Evolutionary conservation across 2,888 invertebrate species (phyloP), one percentile per base, ranked within the genome.

Genomic region (Parapristionchus giblindavisi): DNA sequence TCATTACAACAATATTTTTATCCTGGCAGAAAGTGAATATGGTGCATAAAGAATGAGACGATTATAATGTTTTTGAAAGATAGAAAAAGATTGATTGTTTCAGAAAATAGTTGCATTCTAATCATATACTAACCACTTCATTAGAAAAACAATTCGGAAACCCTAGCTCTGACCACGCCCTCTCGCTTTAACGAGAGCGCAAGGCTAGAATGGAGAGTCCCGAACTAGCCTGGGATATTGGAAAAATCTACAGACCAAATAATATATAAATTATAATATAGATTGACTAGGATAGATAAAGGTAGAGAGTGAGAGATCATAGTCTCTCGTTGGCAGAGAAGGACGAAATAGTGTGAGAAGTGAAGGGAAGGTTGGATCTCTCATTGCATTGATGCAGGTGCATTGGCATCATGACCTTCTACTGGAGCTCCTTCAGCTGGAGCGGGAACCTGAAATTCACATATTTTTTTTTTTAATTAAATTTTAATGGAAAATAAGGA

Each of bases 101-200:
- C n/a, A n/a, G n/a, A n/a, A n/a, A n/a, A n/a, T 14, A 3, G 51
- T n/a, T 24, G 3, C 51, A 3, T 51, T 14, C 51, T 3, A 21
- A 11, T 27, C 52, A 6, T 4, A 1, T 6, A 1, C 14, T 2
- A 2, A 21, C n/a, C 2, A 52, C n/a, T 21, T 3, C 6, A 4
- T 24, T 52, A 21, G 2, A 21, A 52, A 24, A 21, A 4, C 21
- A 52, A 2, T 52, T 52, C 21, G 52, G 4, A 8, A 3, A 6
- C 6, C 27, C 52, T n/a, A n/a, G n/a, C n/a, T n/a, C n/a, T n/a
- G n/a, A n/a, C n/a, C n/a, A n/a, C n/a, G n/a, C n/a, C n/a, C n/a
- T n/a, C n/a, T n/a, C n/a, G n/a, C n/a, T n/a, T n/a, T 21, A 14
- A 43, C 43, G 63, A 63, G 63, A 63, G 63, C 40, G 34, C 40